Percentiles rank a stretch among this genome's conserved stretches.
Evolutionary conservation across 2,888 invertebrate species (phyloP).

Genomic region (Lepidochitona cinerea): DNA sequence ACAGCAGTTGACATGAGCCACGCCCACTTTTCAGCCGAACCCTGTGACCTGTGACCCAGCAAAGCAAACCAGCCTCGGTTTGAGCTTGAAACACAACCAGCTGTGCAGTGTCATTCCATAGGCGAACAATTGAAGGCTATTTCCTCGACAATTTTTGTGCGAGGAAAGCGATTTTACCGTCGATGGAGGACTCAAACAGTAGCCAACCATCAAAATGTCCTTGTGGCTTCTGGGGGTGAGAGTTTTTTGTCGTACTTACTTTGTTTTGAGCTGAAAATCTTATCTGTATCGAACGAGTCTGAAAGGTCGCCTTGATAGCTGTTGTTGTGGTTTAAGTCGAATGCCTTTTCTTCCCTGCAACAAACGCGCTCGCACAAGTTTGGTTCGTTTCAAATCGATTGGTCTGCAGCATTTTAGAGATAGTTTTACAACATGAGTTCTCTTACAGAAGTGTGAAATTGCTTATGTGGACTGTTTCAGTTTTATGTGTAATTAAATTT

Average conservation of each 20-base stretch:
- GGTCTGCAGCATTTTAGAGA: too few species aligned
- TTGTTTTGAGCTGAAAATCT: not conserved
- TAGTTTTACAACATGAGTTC: too few species aligned
- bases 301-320: not conserved
- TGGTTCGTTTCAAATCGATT: too few species aligned
- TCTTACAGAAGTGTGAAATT: too few species aligned
- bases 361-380: not conserved
- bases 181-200: constrained; percentile 62
- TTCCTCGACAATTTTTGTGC: constrained; percentile 4
- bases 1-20: too few species aligned
- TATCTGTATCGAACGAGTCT: not conserved
- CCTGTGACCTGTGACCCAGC: constrained; percentile 30
- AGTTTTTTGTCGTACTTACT: not conserved
- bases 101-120: constrained; percentile 53
- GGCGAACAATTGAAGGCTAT: not conserved
- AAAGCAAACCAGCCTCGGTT: constrained; percentile 41
- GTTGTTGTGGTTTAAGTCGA: not conserved
- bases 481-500: too few species aligned
- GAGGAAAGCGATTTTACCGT: constrained; percentile 10
- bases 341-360: not conserved
- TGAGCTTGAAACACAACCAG: constrained; percentile 42
- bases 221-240: constrained; percentile 66
- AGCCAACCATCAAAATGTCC: constrained; percentile 58
- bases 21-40: constrained; percentile 3
- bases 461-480: too few species aligned